Evolutionary conservation across 2,113 vertebrate species (phyloP).

Genomic region (Pteropus alecto): DNA sequence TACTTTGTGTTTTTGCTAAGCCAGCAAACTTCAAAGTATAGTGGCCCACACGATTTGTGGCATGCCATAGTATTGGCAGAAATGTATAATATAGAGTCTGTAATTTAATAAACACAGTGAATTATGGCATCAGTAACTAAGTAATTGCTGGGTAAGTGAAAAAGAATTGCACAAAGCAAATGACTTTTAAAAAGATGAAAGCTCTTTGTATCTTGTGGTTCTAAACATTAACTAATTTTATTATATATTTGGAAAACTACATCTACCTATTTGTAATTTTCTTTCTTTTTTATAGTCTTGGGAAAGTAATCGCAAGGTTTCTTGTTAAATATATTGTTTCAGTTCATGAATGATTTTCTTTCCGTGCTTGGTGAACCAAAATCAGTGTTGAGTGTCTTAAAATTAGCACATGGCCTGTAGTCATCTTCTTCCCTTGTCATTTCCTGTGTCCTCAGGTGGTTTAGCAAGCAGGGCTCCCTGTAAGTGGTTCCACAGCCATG

Average conservation of each 20-base stretch:
- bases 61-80: neutral
- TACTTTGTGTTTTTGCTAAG: slow-evolving; percentile 71
- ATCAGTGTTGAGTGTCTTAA: neutral
- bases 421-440: neutral
- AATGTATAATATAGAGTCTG: slow-evolving; percentile 7
- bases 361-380: neutral
- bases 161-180: neutral
- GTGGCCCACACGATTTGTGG: neutral
- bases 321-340: neutral
- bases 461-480: neutral
- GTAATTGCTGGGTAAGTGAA: neutral
- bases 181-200: neutral
- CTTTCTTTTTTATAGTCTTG: neutral
- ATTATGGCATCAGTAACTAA: neutral
- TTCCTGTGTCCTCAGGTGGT: neutral
- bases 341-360: slow-evolving; percentile 39
- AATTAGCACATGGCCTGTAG: slow-evolving; percentile 13
- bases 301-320: neutral
- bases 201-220: neutral
- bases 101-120: neutral
- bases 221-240: slow-evolving; percentile 4
- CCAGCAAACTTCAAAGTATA: slow-evolving; percentile 53
- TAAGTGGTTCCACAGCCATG: neutral
- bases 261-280: neutral
- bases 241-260: neutral